phyloP scores from a whole-genome alignment of 1,140 invertebrate species.

The Rhopalosiphum padi region DNA sequence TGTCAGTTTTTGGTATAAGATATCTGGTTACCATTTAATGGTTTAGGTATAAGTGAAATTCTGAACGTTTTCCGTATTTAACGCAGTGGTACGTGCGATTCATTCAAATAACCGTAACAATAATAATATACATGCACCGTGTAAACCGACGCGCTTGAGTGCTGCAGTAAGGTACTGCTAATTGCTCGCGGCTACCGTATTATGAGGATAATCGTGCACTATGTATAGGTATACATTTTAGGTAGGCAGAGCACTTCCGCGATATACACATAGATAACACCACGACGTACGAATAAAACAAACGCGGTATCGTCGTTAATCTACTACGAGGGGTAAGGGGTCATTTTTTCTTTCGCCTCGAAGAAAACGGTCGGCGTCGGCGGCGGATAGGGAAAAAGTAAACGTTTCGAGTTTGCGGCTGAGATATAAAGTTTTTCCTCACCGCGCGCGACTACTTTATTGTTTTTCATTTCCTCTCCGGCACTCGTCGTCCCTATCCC shows the following conservation, averaged over 20 bases:
- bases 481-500: not conserved
- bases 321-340: constrained; percentile 6
- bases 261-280: constrained; percentile 23
- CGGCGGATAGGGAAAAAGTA: not conserved
- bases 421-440: constrained; percentile 51
- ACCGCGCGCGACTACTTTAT: constrained; percentile 37
- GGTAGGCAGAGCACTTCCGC: not conserved
- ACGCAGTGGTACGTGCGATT: not conserved
- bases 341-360: not conserved
- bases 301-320: constrained; percentile 45
- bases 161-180: not conserved
- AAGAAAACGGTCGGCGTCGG: not conserved
- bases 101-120: not conserved
- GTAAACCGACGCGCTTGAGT: not conserved
- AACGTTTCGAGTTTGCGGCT: constrained; percentile 40
- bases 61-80: not conserved
- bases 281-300: constrained; percentile 38
- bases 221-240: not conserved
- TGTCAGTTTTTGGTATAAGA: not conserved
- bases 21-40: not conserved
- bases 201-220: not conserved
- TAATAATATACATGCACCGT: not conserved
- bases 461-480: constrained; percentile 58
- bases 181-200: constrained; percentile 13
- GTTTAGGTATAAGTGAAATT: not conserved